Percentiles rank a stretch among this genome's conserved stretches.
These are phyloP conservation scores for Platichthys stellatus DNA, from an alignment of 2,113 vertebrate species.

Conservation along the genomic window DNA sequence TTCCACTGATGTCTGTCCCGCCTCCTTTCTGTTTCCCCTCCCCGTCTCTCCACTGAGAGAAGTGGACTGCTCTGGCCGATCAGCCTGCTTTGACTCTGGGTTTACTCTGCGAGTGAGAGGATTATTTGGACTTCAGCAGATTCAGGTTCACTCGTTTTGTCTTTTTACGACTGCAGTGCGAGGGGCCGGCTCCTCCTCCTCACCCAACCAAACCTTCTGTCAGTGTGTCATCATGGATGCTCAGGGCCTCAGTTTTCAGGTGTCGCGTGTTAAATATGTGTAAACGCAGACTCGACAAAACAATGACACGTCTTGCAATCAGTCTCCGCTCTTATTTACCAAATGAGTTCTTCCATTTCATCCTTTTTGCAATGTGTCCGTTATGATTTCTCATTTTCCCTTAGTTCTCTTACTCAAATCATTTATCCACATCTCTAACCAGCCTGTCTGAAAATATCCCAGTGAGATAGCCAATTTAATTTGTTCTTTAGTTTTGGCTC, in stretches of 20 bases:
- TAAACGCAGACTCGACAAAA: conserved; percentile 80
- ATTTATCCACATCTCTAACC: conserved; percentile 26
- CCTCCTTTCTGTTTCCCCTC: conserved; percentile 22
- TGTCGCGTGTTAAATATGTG: conserved; percentile 51
- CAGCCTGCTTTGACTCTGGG: conserved; percentile 47
- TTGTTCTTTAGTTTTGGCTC: conserved; percentile 7
- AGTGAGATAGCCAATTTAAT: conserved; percentile 24
- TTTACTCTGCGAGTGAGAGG: neutral
- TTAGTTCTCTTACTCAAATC: conserved; percentile 12
- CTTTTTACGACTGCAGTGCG: too few species aligned
- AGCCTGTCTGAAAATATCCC: conserved; percentile 38
- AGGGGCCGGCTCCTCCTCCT: neutral
- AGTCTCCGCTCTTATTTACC: neutral
- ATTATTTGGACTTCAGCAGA: too few species aligned
- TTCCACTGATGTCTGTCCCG: conserved; percentile 83
- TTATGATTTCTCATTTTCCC: conserved; percentile 23
- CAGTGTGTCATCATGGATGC: conserved; percentile 85
- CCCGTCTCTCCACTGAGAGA: conserved; percentile 37
- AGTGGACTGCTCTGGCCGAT: conserved; percentile 55
- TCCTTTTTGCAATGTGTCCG: conserved; percentile 17
- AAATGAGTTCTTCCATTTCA: conserved; percentile 61
- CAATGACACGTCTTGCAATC: conserved; percentile 43
- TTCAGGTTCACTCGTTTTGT: too few species aligned
- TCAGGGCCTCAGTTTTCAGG: conserved; percentile 97
- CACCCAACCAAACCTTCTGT: conserved; percentile 67